These are phyloP conservation scores for Drosophila fulvimacula DNA, from an alignment of 2,888 invertebrate species.

Conservation along the genomic window DNA sequence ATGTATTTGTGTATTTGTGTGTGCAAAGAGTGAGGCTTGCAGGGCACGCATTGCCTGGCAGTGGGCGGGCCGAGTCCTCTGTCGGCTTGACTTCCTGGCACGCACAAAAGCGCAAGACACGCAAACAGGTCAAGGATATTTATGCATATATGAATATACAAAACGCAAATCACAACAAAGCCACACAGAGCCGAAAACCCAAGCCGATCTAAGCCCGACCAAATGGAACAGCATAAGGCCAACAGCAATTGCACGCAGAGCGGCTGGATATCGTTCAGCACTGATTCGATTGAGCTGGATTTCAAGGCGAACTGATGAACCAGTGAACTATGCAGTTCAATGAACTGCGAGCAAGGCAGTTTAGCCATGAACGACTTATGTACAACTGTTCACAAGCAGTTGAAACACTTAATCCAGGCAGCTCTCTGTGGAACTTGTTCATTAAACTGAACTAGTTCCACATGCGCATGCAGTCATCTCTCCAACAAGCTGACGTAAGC, in stretches of 20 bases:
- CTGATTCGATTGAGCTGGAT: not conserved
- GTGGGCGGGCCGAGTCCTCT: conserved; percentile 8
- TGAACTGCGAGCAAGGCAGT: not conserved
- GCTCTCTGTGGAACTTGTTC: not conserved
- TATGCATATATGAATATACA: conserved; percentile 66
- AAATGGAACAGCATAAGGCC: conserved; percentile 25
- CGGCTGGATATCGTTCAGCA: too few relatives aligned
- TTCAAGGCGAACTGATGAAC: not conserved
- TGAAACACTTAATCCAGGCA: not conserved
- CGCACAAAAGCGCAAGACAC: conserved; percentile 69
- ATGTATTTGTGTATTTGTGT: not conserved
- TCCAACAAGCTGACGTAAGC: not conserved
- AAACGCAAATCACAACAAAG: conserved; percentile 35
- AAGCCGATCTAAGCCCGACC: conserved; percentile 22
- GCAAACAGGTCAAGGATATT: conserved; percentile 75
- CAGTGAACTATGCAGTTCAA: not conserved
- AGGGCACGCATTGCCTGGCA: conserved; percentile 26
- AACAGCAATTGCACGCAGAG: conserved; percentile 10
- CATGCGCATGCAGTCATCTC: not conserved
- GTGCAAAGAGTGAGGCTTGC: conserved; percentile 22
- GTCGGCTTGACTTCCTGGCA: conserved; percentile 50
- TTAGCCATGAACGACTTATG: not conserved
- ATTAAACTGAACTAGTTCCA: not conserved
- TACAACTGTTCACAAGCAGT: not conserved
- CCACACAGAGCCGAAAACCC: conserved; percentile 3